Percentiles rank a stretch among this genome's conserved stretches.
Evolutionary conservation across 2,797 vertebrate genomes (phyloP).

Genomic region (Catostomus latipinnis): DNA sequence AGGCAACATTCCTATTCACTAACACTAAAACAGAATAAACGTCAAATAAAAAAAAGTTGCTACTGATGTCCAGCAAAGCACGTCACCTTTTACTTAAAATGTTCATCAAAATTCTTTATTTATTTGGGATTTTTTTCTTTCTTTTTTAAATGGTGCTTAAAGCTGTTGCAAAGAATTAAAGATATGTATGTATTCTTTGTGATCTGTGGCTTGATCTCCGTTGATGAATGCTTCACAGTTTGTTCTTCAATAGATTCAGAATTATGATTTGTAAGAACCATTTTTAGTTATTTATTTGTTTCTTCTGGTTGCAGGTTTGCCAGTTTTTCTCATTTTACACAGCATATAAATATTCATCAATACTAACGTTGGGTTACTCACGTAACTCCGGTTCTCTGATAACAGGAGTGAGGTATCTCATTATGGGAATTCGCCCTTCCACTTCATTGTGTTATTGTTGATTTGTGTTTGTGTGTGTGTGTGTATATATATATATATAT

Average conservation of each 20-base stretch:
- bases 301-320: too few species aligned
- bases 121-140: conserved; percentile 52
- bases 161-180: conserved; percentile 52
- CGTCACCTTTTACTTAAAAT: conserved; percentile 39
- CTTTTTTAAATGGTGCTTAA: conserved; percentile 51
- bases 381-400: too few species aligned
- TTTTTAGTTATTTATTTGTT: neutral
- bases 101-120: conserved; percentile 50
- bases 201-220: conserved; percentile 15
- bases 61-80: conserved; percentile 50
- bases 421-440: too few species aligned
- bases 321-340: too few species aligned
- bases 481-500: too few species aligned
- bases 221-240: neutral
- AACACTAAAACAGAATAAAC: conserved; percentile 30
- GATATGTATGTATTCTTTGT: conserved; percentile 51
- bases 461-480: too few species aligned
- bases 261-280: neutral
- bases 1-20: conserved; percentile 24
- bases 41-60: conserved; percentile 29
- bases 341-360: too few species aligned
- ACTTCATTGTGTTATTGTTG: too few species aligned
- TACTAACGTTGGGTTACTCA: too few species aligned
- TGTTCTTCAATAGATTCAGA: neutral
- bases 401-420: too few species aligned